Evolutionary conservation across 2,797 vertebrate species (phyloP), one percentile per base, ranked within the genome.

Genomic region (Enteromius thamalakanensis): DNA sequence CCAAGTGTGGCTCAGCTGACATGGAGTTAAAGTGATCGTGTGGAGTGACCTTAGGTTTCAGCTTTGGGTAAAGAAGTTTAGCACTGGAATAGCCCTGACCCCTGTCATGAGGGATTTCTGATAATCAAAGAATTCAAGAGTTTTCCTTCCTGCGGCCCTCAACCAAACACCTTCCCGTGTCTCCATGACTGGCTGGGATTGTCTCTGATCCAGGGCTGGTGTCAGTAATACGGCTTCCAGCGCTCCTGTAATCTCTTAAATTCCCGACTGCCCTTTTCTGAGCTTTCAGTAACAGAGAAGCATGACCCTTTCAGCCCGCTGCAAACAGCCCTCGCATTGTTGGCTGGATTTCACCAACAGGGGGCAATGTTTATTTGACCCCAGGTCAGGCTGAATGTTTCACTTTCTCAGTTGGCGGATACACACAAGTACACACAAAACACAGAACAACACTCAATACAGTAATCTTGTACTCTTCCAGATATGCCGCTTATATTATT

Each of bases 1-100:
- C 88, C 62, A 26, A 51, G n/a, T 21, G n/a, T 26, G 90, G 91
- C 92, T 93, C 90, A 91, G 91, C 91, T 92, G 91, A 89, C 89
- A 91, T 91, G 90, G 91, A 92, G 91, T 91, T 93, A 89, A 91
- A 90, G 90, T 82, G 82, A 77, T 37, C 53, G 62, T 80, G 77
- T 84, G 64, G 65, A 37, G 32, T 83, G 84, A 86, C 77, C 64
- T 74, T 42, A 67, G 71, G 82, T 81, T 84, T 60, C 70, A 11
- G 81, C 79, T 79, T 76, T 79, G 65, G 72, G 70, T 74, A 58
- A 45, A 21, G 69, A 79, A 80, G 81, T 78, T 82, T 78, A 70
- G 75, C 74, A 85, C 80, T 84, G 64, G 76, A 51, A 58, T 75
- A 82, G 76, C 82, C 79, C 80, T 85, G 84, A 89, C 88, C 88